Base-by-base conservation (phyloP, 1,140 invertebrate genomes). In the Pteromalus puparum region DNA sequence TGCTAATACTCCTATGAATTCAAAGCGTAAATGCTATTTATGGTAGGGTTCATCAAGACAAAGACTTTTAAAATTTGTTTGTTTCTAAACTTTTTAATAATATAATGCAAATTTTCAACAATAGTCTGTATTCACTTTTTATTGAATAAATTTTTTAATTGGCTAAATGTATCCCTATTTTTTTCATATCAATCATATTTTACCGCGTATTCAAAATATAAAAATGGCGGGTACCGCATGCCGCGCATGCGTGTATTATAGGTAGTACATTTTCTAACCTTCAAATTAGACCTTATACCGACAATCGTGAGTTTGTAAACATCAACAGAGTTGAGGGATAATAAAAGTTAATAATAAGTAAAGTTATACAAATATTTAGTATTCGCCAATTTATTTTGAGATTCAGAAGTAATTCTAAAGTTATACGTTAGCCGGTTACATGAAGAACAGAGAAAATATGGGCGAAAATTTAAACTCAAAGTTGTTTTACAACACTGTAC, bases 401-500 rank as follows among this genome's bases (percentile, higher is more conserved):
- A 48, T 48, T 1, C 46, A 48, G 46, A 9, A 48, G 46, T 10
- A 10, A 5, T 48, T 48, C 18, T 15, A 53, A 53, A 18, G 2
- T 18, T 53, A 10, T 18, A 53, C 1, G 6, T 21, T n/a, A n/a
- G 21, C n/a, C 38, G 42, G 61, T 21, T 77, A 26, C 1, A 53
- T 61, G 9, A 77, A 61, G 26, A 30, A 67, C 38, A 18, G n/a
- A 78, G n/a, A n/a, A 1, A 87, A 87, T 38, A 89, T 89, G 87
- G 77, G 73, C 34, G 86, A 88, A 78, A 80, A 85, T 87, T 81
- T 82, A 53, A 87, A 89, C 78, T 87, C 93, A n/a, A 95, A 95
- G 90, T 91, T 93, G 38, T 94, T 94, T 86, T 97, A 98, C 88
- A 97, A 96, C 73, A 97, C 96, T 72, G 94, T 98, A 38, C 93